Conservation (phyloP, 1,140 invertebrate species). For the Drosophila azteca region DNA sequence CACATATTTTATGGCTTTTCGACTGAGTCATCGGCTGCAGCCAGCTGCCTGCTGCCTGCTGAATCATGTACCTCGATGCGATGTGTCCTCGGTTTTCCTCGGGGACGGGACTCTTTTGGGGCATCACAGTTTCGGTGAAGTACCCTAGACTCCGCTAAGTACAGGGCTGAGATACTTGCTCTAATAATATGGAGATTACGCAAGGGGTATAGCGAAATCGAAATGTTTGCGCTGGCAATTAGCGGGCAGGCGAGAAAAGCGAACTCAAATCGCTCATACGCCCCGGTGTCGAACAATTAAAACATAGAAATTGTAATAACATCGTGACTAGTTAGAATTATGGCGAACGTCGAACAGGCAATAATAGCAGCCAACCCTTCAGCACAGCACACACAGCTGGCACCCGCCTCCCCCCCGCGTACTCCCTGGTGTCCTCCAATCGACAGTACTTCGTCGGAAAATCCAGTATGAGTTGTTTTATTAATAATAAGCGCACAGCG, state of each 20-base stretch:
- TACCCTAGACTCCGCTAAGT: conserved; percentile 36
- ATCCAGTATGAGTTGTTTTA: conserved; percentile 78
- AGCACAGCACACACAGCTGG: too few species aligned
- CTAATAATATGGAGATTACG: conserved; percentile 57
- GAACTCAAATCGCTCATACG: conserved; percentile 78
- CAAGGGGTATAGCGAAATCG: conserved; percentile 46
- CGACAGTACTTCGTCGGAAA: conserved; percentile 65
- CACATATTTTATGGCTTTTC: conserved; percentile 55
- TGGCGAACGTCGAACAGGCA: conserved; percentile 49
- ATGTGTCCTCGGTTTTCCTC: conserved; percentile 36
- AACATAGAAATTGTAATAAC: conserved; percentile 80
- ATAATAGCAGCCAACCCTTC: conserved; percentile 8
- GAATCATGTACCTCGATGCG: conserved; percentile 38
- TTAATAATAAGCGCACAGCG: conserved; percentile 74
- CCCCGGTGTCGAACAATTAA: conserved; percentile 65
- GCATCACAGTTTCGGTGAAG: conserved; percentile 40
- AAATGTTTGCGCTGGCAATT: conserved; percentile 62
- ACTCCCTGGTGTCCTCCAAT: not conserved
- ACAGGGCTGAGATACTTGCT: conserved; percentile 39
- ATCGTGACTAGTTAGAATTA: conserved; percentile 73
- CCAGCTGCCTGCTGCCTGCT: conserved; percentile 23
- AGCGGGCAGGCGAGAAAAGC: conserved; percentile 70
- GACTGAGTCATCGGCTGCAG: conserved; percentile 68
- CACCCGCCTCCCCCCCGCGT: not conserved
- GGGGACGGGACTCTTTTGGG: not conserved